These are phyloP conservation scores for Notothenia coriiceps DNA, from an alignment of 2,113 vertebrate genomes.

Conservation along the genomic window DNA sequence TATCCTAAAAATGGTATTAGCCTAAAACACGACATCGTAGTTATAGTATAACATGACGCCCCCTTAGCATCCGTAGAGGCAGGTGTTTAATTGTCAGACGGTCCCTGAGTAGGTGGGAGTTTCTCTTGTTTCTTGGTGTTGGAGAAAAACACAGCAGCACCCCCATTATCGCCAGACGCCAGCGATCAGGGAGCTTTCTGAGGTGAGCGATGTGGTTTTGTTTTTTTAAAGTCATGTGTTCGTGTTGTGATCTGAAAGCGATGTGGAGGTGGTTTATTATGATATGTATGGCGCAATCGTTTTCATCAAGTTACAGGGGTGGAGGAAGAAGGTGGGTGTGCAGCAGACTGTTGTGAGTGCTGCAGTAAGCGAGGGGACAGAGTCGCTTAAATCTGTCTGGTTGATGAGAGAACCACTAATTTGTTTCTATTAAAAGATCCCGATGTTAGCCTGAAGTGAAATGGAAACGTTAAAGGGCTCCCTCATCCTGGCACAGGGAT, in stretches of 20 bases:
- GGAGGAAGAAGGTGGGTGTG: constrained; percentile 49
- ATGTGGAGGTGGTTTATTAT: not conserved
- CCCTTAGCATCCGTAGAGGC: constrained; percentile 54
- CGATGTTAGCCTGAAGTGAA: not conserved
- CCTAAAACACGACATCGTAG: not conserved
- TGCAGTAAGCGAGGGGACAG: constrained; percentile 39
- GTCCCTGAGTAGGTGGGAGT: constrained; percentile 83
- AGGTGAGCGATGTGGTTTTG: constrained; percentile 59
- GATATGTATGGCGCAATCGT: constrained; percentile 61
- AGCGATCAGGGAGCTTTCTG: constrained; percentile 48
- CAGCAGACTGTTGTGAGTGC: constrained; percentile 48
- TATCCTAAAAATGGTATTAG: not conserved
- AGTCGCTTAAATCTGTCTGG: constrained; percentile 11
- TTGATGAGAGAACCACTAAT: not conserved
- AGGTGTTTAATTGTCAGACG: constrained; percentile 83
- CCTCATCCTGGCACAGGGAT: not conserved
- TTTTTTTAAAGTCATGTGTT: not conserved
- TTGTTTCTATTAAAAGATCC: not conserved
- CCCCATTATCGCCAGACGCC: constrained; percentile 45
- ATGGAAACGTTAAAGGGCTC: not conserved
- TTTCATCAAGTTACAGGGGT: constrained; percentile 64
- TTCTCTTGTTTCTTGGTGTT: constrained; percentile 75
- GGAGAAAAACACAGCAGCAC: constrained; percentile 42
- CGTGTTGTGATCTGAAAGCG: not conserved
- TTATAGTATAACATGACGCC: constrained; percentile 41